These are phyloP conservation scores for Micronycteris hirsuta DNA, from an alignment of 2,113 vertebrate genomes.

Conservation along the genomic window DNA sequence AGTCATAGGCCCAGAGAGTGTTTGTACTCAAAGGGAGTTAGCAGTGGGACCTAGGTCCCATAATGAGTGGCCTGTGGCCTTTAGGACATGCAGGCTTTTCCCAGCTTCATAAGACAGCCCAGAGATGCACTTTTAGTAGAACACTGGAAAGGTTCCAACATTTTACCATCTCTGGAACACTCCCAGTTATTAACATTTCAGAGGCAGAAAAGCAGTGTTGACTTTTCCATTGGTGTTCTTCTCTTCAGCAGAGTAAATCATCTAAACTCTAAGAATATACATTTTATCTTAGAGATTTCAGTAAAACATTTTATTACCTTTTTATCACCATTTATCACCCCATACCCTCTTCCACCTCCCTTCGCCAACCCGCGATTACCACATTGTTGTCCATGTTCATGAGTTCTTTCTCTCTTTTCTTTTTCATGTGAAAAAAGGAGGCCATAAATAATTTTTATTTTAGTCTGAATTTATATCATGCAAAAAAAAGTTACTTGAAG, in stretches of 20 bases:
- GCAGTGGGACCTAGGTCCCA: neutral
- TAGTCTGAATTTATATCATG: neutral
- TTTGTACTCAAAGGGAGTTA: neutral
- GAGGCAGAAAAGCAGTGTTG: neutral
- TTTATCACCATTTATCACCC: too few relatives aligned
- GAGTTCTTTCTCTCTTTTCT: too few relatives aligned
- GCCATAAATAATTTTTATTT: conserved; percentile 23
- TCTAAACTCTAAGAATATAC: neutral
- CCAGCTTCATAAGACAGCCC: neutral
- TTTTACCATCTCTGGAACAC: neutral
- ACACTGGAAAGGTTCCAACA: neutral
- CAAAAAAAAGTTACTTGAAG: neutral
- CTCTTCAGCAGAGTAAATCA: neutral
- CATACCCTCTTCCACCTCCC: too few relatives aligned
- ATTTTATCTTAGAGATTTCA: neutral
- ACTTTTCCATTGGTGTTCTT: neutral
- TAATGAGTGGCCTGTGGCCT: neutral
- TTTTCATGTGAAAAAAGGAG: neutral
- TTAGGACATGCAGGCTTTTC: fast-evolving
- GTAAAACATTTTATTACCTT: neutral
- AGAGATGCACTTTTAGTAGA: neutral
- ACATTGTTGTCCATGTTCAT: too few relatives aligned
- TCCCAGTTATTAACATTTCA: neutral
- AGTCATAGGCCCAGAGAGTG: neutral
- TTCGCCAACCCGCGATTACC: too few relatives aligned